Percentiles rank a stretch among this genome's conserved stretches.
Evolutionary conservation across 2,888 invertebrate genomes (phyloP).

Genomic region (Orthosia incerta): DNA sequence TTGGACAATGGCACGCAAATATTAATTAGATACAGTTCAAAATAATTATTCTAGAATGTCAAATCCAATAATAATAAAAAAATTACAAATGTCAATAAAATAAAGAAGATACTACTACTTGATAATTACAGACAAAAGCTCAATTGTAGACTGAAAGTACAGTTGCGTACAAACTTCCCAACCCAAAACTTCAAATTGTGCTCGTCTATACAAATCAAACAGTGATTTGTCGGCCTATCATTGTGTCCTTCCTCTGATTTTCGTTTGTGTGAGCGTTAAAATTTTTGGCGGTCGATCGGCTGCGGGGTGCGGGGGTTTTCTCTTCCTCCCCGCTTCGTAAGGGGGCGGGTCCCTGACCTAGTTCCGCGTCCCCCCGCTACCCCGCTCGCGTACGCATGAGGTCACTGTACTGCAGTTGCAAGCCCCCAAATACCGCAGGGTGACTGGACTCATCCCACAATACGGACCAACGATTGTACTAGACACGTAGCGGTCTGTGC

Average conservation of each 20-base stretch:
- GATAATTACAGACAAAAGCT: background rate
- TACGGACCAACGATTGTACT: slow-evolving; percentile 40
- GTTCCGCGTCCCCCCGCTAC: slow-evolving; percentile 68
- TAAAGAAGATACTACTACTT: background rate
- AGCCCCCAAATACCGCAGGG: slow-evolving; percentile 85
- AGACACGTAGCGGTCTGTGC: slow-evolving; percentile 39
- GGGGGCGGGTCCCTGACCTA: slow-evolving; percentile 83
- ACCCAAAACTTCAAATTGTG: slow-evolving; percentile 29
- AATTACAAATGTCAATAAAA: no score
- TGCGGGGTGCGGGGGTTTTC: slow-evolving; percentile 75
- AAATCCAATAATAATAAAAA: no score
- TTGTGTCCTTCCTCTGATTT: slow-evolving; percentile 68
- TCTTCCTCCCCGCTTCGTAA: slow-evolving; percentile 58
- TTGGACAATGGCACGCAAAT: no score
- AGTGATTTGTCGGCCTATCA: slow-evolving; percentile 60
- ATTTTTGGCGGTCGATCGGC: slow-evolving; percentile 90
- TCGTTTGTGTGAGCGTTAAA: slow-evolving; percentile 81
- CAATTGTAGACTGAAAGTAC: background rate
- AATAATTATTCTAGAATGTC: no score
- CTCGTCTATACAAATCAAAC: slow-evolving; percentile 53
- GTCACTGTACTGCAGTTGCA: slow-evolving; percentile 91
- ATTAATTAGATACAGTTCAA: no score
- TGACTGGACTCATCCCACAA: slow-evolving; percentile 80
- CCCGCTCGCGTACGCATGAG: slow-evolving; percentile 88
- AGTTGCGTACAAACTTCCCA: slow-evolving; percentile 11